Evolutionary conservation across 2,113 vertebrate genomes (phyloP), one percentile per base, ranked within the genome.

Genomic region (Cyprinus carpio): DNA sequence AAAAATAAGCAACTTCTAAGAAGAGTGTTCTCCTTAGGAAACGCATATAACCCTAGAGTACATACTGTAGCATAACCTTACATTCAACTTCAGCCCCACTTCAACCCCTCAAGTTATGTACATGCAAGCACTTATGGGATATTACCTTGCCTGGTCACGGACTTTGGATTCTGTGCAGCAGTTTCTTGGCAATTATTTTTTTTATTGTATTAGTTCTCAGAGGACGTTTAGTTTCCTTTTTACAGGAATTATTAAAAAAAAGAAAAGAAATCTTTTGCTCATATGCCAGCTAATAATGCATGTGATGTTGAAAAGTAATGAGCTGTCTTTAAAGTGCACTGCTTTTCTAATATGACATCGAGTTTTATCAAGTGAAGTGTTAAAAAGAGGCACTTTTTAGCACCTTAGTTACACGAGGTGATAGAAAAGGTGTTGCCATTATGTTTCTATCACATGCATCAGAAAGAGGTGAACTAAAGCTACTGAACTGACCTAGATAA

Each of bases 41-140:
- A 71, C 29, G 12, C 51, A 13, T 4, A 23, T 16, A 85, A 51
- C 51, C n/a, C 49, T 67, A 13, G n/a, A 85, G 29, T 72, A 34
- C 54, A 77, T n/a, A 56, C 54, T 56, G 20, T 20, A 76, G 18
- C 12, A 13, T 54, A 40, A 85, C 23, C 67, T 29, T 74, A 25
- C 69, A 3, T 31, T 76, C 75, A 76, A 76, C 75, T 76, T 76
- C 49, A 51, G 46, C 49, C 75, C 8, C n/a, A 20, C 4, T 76
- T 54, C 46, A 27, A 49, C 46, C 4, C 46, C 16, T 29, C 54
- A 76, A 54, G 27, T 10, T 31, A 54, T 54, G 46, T 31, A 54
- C 49, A 76, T 27, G 49, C 75, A 76, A 13, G 46, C 27, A 54
- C n/a, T 49, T 27, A 75, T 16, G n/a, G 40, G 23, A 75, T 25